Base-by-base conservation (phyloP, 2,797 vertebrate genomes). In the Aldrovandia affinis region DNA sequence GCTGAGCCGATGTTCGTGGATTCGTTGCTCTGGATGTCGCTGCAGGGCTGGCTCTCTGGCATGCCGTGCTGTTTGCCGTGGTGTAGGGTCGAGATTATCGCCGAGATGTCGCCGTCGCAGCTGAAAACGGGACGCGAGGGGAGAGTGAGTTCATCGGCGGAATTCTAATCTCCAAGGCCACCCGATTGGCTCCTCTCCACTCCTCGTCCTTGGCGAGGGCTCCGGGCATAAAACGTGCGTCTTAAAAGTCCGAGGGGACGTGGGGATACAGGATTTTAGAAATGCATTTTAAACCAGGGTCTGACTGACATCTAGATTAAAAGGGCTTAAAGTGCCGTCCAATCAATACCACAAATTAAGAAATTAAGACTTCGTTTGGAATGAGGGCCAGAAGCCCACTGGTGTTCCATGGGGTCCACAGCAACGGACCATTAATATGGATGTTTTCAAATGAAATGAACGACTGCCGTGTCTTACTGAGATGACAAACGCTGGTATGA, bases 11-110 rank as follows among this genome's bases (percentile, higher is more conserved):
- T 89, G 94, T 94, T 96, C 9, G 36, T 25, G 20, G 36, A 42
- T 22, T 75, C 18, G 39, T 18, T 47, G 68, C 82, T 59, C n/a
- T 59, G 25, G 95, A 96, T 95, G 86, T 98, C 97, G 59, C 97
- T 97, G 91, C 94, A 96, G 91, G 95, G 95, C 93, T 97, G 97
- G 91, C 92, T 95, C 94, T 99, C 98, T 36, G 98, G 97, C 97
- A 98, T 98, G 89, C 96, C 97, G 96, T 98, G 97, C 91, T 97
- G 97, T 90, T 96, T 96, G 92, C 95, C 97, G 93, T 97, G 97
- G 86, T 97, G 98, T 89, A 99, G 95, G 89, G 94, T 98, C 93
- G 98, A 97, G 94, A 99, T 96, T 94, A 99, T 97, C 90, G 96
- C 95, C 88, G 97, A 97, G 55, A 99, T 96, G 91, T 97, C 96